Evolutionary conservation across 2,797 vertebrate genomes (phyloP), one percentile per base, ranked within the genome.

Genomic region (Rhabdomys pumilio): DNA sequence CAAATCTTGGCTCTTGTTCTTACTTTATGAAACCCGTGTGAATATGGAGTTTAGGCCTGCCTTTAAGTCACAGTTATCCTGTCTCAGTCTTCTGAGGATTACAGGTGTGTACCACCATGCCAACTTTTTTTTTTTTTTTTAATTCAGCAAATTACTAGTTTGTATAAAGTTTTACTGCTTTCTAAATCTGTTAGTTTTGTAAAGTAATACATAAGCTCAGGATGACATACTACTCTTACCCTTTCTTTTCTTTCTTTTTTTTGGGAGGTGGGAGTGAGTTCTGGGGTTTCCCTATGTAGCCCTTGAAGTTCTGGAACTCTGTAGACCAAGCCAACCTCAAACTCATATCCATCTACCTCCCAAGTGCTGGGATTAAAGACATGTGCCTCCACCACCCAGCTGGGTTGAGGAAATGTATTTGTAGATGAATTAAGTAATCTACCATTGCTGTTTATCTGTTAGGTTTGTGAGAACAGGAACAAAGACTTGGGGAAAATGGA

Each of bases 121-220:
- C 31, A 31, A 19, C 55, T 44, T 34, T 76, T 67, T 34, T 44
- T 34, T 76, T 67, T 34, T 92, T n/a, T 96, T 44, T 47, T 2
- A 34, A 84, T 79, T 96, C 63, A 92, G 15, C 38, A 69, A 73
- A 94, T 83, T 92, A 57, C 11, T 73, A 85, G 63, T 67, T 96
- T 63, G 17, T 34, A 73, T 96, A 92, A 67, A 79, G 90, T 94
- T 50, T 89, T 90, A 61, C 15, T 95, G 44, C 22, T 77, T 94
- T 94, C 41, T 59, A 80, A 86, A 87, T 97, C 65, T 92, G 2
- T 90, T 94, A 57, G 22, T 38, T 83, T 93, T 61, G 93, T 63
- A 92, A 90, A 82, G 75, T 86, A 77, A 12, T 87, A 1, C 3
- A 6, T 92, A 47, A 77, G 13, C 24, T 85, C 65, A 59, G 38